Evolutionary conservation across 2,113 vertebrate genomes (phyloP).

Genomic region (Pomatostomus ruficeps): DNA sequence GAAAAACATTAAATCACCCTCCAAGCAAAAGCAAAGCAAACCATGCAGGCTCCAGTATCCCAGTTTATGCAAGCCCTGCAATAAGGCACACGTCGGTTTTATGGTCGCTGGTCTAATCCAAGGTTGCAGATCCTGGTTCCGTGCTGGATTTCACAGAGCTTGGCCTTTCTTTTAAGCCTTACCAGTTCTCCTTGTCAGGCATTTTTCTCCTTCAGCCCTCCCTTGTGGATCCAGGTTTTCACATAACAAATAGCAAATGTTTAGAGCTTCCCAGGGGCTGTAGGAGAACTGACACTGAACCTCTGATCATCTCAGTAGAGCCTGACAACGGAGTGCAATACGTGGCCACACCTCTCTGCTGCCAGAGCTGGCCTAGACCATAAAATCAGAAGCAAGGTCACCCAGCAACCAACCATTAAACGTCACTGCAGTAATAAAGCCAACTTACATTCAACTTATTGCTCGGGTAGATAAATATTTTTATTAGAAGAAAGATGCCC

Average conservation of each 20-base stretch:
- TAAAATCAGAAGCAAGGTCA: slow-evolving; percentile 67
- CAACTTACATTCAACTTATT: slow-evolving; percentile 13
- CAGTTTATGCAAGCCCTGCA: not conserved
- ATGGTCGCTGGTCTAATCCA: slow-evolving; percentile 20
- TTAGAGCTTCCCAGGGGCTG: not conserved
- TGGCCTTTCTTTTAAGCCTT: not conserved
- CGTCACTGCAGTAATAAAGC: slow-evolving; percentile 64
- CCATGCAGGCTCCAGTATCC: not conserved
- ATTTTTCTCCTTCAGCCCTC: not conserved
- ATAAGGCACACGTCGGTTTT: not conserved
- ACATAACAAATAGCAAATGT: not conserved
- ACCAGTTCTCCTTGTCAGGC: not conserved
- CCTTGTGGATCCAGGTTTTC: not conserved
- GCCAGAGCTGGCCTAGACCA: slow-evolving; percentile 54
- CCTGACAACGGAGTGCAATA: slow-evolving; percentile 7
- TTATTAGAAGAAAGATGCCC: slow-evolving; percentile 11
- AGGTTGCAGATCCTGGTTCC: not conserved
- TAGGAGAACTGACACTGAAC: not conserved
- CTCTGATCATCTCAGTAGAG: not conserved
- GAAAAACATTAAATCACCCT: slow-evolving; percentile 26
- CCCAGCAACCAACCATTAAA: slow-evolving; percentile 58
- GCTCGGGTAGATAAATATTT: slow-evolving; percentile 27
- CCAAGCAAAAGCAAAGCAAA: not conserved
- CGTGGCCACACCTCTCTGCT: slow-evolving; percentile 48
- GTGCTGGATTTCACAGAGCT: not conserved